Percentiles rank a stretch among this genome's conserved stretches.
phyloP scores from a whole-genome alignment of 1,140 invertebrate species.

The Hestina assimilis region DNA sequence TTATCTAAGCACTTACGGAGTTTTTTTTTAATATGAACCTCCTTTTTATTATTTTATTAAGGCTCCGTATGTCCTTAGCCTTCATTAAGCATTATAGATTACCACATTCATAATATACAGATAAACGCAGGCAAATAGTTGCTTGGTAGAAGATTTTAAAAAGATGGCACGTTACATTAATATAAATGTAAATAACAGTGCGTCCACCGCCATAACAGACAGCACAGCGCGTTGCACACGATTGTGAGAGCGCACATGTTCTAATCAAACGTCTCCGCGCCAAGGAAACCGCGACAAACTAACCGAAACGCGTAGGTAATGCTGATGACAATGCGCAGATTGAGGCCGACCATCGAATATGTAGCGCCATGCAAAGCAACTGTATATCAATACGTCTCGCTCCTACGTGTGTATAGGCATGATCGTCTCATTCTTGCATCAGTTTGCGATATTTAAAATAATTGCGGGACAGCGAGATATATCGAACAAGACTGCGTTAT shows the following conservation, averaged over 20 bases:
- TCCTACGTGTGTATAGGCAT: too few relatives aligned
- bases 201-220: conserved; percentile 27
- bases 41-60: too few relatives aligned
- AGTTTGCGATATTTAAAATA: too few relatives aligned
- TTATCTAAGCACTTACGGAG: conserved; percentile 35
- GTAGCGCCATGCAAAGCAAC: background rate
- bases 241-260: conserved; percentile 31
- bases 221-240: conserved; percentile 42
- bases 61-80: conserved; percentile 29
- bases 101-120: conserved; percentile 1
- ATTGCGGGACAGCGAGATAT: background rate
- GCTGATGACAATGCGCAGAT: conserved; percentile 1
- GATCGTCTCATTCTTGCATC: too few relatives aligned
- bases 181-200: conserved; percentile 38
- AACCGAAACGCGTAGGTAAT: conserved; percentile 7
- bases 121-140: conserved; percentile 8
- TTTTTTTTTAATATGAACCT: too few relatives aligned
- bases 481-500: background rate
- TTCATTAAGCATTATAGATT: conserved; percentile 19
- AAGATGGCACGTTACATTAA: conserved; percentile 28
- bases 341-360: background rate
- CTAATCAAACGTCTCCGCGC: conserved; percentile 3
- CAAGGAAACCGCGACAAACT: conserved; percentile 12
- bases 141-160: conserved; percentile 15
- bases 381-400: background rate